These are phyloP conservation scores for Bedellia somnulentella DNA, from an alignment of 2,888 invertebrate genomes.

Conservation along the genomic window DNA sequence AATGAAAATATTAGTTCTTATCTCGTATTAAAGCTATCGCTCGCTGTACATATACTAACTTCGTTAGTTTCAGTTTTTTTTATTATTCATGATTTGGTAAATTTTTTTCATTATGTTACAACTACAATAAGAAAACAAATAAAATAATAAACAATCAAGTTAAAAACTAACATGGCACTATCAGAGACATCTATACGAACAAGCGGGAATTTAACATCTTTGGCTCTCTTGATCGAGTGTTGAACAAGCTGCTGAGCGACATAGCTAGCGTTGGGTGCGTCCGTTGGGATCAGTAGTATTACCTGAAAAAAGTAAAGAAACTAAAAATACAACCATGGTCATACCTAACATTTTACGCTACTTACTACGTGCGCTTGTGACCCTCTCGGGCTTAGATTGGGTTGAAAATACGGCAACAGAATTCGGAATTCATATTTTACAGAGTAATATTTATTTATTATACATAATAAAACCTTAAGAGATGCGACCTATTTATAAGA, in stretches of 20 bases:
- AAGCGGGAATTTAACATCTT: slow-evolving; percentile 30
- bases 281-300: slow-evolving; percentile 30
- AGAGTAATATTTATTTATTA: neutral
- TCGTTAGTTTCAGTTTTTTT: neutral
- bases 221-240: slow-evolving; percentile 31
- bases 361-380: neutral
- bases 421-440: neutral
- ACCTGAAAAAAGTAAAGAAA: slow-evolving; percentile 20
- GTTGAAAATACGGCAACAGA: neutral
- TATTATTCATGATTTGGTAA: neutral
- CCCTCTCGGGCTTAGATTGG: neutral
- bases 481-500: too few species aligned
- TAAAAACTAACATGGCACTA: slow-evolving; percentile 21
- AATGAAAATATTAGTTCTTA: too few species aligned
- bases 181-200: slow-evolving; percentile 38
- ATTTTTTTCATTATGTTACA: neutral
- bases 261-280: slow-evolving; percentile 21
- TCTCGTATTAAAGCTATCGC: neutral
- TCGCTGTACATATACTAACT: too few species aligned
- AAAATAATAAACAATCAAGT: neutral
- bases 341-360: neutral
- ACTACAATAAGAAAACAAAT: neutral
- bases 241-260: slow-evolving; percentile 28
- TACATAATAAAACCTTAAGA: neutral
- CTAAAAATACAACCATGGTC: neutral